Evolutionary conservation across 2,888 invertebrate species (phyloP), one percentile per base, ranked within the genome.

Genomic region (Drosophila meridionalis): DNA sequence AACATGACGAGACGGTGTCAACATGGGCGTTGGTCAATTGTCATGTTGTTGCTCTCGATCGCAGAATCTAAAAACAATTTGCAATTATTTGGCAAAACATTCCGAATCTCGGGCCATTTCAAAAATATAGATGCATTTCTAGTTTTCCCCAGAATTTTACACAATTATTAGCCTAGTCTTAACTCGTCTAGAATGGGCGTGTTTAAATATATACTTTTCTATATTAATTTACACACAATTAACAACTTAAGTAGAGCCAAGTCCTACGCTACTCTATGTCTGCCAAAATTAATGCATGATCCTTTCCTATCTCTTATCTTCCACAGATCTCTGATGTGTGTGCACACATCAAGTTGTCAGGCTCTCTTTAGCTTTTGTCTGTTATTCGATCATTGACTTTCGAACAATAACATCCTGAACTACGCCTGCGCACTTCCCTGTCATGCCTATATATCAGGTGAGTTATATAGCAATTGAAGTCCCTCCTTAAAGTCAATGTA

Each of bases 11-110:
- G 53, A 38, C 42, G 26, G 40, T 71, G 62, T 65, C 73, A 52
- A 58, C 73, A 73, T 62, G 58, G 48, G 57, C 53, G 47, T 58
- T 69, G 57, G 60, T 68, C 52, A 74, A 74, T 74, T 74, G 64
- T 64, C 73, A 73, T 72, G 57, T 55, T 72, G 43, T 43, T 57
- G 43, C 36, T 57, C 36, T 50, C 55, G 32, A 43, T 60, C 45
- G 30, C 47, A 26, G 43, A 69, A 38, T 45, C 48, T 14, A n/a
- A 48, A 3, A 30, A 14, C 47, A 11, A 11, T 43, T 43, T 47
- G 12, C 47, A 28, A 28, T 47, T 28, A 48, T 30, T 30, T 48
- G 48, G 14, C 48, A 48, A 14, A 28, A 30, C n/a, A 45, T 14
- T 45, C 11, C 4, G 7, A 28, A 57, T 34, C 45, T 56, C 9